These are phyloP conservation scores for Lutraria lutraria DNA, from an alignment of 2,888 invertebrate genomes.

Conservation along the genomic window DNA sequence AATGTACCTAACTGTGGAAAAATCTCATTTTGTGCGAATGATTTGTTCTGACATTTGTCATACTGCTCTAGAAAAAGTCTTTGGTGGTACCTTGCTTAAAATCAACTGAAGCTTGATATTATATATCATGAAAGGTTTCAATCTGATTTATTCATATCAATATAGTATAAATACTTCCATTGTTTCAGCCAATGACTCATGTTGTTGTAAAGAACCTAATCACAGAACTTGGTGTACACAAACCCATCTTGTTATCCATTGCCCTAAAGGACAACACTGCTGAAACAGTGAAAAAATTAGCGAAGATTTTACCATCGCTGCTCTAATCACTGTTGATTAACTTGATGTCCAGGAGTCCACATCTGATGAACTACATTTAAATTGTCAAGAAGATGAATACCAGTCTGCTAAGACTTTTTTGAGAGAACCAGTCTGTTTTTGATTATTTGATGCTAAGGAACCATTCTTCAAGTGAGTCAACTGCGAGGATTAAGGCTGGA, in stretches of 20 bases:
- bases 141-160: too few relatives aligned
- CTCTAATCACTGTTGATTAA: conserved; percentile 26
- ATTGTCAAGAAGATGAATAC: not conserved
- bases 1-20: too few relatives aligned
- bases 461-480: not conserved
- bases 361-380: not conserved
- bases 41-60: too few relatives aligned
- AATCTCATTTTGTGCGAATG: too few relatives aligned
- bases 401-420: not conserved
- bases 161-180: conserved; percentile 19
- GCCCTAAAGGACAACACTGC: conserved; percentile 80
- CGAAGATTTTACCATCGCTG: conserved; percentile 59
- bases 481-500: not conserved
- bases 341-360: not conserved
- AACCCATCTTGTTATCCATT: conserved; percentile 81
- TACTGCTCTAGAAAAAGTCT: too few relatives aligned
- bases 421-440: not conserved
- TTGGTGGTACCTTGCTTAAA: too few relatives aligned
- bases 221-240: conserved; percentile 71
- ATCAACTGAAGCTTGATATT: too few relatives aligned
- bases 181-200: conserved; percentile 81
- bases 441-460: not conserved
- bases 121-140: too few relatives aligned
- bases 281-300: conserved; percentile 72
- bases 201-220: conserved; percentile 83